Evolutionary conservation across 1,140 invertebrate species (phyloP).

Genomic region (Atta texana): DNA sequence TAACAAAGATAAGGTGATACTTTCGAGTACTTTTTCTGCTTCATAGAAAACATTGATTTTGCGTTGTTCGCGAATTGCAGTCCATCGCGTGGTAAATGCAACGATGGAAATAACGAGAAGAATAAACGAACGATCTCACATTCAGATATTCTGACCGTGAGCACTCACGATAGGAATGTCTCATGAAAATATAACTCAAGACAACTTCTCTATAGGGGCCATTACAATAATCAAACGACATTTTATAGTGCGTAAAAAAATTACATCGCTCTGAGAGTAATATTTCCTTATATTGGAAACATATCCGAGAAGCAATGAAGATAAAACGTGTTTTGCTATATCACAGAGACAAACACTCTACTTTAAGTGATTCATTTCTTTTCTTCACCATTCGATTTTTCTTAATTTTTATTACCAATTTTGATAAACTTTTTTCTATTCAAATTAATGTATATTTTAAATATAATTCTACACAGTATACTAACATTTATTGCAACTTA

Average conservation of each 20-base stretch:
- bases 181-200: not conserved
- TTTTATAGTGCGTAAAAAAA: slow-evolving; percentile 28
- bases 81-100: not conserved
- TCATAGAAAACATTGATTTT: slow-evolving; percentile 24
- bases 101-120: not conserved
- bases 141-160: not conserved
- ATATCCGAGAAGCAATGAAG: not conserved
- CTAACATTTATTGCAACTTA: not conserved
- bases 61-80: not conserved
- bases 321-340: not conserved
- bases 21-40: not conserved
- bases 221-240: not conserved
- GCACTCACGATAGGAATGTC: not conserved
- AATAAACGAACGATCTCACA: not conserved
- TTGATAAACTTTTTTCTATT: not conserved
- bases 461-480: not conserved
- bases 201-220: not conserved
- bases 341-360: not conserved
- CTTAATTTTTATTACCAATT: not conserved
- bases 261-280: not conserved
- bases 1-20: slow-evolving; percentile 26
- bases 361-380: not conserved
- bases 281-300: slow-evolving; percentile 10
- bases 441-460: slow-evolving; percentile 11
- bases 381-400: not conserved